Percentiles rank a stretch among this genome's conserved stretches.
Evolutionary conservation across 2,888 invertebrate species (phyloP).

Genomic region (Agonopterix alstromeriana): DNA sequence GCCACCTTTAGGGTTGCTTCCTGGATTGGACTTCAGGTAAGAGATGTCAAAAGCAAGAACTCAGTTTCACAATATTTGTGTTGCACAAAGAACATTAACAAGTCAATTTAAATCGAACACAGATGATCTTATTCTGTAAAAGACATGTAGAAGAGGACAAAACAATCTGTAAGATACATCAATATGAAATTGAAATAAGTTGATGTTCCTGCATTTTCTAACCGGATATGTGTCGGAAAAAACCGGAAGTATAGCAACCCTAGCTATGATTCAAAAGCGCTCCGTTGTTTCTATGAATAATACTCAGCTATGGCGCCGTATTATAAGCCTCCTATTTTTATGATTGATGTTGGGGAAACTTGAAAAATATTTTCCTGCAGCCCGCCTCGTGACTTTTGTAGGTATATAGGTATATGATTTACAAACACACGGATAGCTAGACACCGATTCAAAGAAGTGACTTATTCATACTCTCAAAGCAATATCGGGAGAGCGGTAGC

Average conservation of each 20-base stretch:
- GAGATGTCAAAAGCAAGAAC: no score
- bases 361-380: conserved; percentile 32
- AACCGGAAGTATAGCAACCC: no score
- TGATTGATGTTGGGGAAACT: conserved; percentile 19
- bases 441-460: conserved; percentile 55
- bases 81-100: no score
- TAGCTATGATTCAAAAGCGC: conserved; percentile 6
- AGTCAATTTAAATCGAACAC: no score
- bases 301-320: conserved; percentile 24
- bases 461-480: conserved; percentile 70
- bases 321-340: conserved; percentile 25
- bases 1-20: background rate
- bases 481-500: conserved; percentile 63
- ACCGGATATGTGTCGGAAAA: no score
- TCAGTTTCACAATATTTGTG: no score
- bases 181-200: no score
- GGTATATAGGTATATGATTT: conserved; percentile 52
- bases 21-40: conserved; percentile 25
- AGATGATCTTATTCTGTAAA: no score
- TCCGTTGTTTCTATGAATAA: conserved; percentile 42
- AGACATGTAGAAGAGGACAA: no score
- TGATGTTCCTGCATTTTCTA: background rate
- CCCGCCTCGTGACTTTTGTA: conserved; percentile 34
- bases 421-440: conserved; percentile 49
- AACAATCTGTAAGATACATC: no score